phyloP scores from a whole-genome alignment of 37 sponge, comb jelly and placozoan species.

The Mnemiopsis leidyi region DNA sequence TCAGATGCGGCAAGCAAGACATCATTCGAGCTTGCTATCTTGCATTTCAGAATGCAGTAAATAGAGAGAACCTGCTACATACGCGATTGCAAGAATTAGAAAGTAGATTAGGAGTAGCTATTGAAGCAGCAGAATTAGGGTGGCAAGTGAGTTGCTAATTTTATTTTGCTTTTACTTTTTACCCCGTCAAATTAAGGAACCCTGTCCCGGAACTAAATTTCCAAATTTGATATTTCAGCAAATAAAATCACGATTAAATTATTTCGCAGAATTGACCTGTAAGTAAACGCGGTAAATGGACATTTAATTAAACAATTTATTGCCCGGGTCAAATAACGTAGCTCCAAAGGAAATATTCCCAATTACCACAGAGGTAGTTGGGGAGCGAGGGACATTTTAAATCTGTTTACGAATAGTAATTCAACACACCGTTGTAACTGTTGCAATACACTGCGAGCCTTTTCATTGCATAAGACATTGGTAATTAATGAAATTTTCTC shows the following conservation, averaged over 20 bases:
- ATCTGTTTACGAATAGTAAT: not conserved
- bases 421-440: not conserved
- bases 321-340: not conserved
- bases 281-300: not conserved
- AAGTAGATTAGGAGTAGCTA: not conserved
- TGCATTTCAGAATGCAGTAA: constrained; percentile 41
- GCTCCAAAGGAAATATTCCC: not conserved
- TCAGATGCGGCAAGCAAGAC: not conserved
- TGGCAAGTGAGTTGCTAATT: constrained; percentile 29
- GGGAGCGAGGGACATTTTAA: not conserved
- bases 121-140: constrained; percentile 59
- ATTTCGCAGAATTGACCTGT: not conserved
- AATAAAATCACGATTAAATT: not conserved
- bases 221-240: no score
- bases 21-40: not conserved
- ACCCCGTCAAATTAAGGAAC: not conserved
- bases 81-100: constrained; percentile 51
- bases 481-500: not conserved
- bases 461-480: not conserved
- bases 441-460: not conserved
- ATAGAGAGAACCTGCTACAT: constrained; percentile 34
- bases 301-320: not conserved
- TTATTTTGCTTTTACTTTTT: no score
- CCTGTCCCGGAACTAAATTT: no score
- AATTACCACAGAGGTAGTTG: no score